A percentile compares a stretch with the other conserved stretches of the same genome.
These are phyloP conservation scores for Ptychobarbus kaznakovi DNA, from an alignment of 2,797 vertebrate species.

Conservation along the genomic window DNA sequence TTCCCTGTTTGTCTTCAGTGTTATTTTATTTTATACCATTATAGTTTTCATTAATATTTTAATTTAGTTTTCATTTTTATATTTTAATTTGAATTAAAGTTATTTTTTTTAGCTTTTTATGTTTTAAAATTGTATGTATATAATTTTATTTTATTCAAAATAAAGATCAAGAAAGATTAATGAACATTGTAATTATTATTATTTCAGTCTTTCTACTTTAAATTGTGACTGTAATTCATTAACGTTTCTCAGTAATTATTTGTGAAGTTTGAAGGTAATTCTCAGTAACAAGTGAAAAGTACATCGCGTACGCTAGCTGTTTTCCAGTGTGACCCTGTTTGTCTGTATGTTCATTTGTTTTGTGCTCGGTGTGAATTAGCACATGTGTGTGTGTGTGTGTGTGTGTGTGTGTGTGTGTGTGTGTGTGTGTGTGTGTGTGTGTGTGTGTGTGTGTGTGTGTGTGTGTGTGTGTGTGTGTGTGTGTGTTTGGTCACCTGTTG, in stretches of 20 bases:
- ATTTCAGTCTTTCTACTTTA: not conserved
- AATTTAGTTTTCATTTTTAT: not conserved
- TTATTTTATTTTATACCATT: not conserved
- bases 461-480: not conserved
- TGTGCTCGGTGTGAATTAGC: conserved; percentile 1
- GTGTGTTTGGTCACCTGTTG: not conserved
- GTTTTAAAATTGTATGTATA: too few relatives aligned
- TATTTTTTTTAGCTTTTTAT: not conserved
- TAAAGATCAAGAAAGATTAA: not conserved
- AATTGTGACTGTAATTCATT: not conserved
- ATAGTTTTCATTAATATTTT: not conserved
- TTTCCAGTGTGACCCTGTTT: not conserved
- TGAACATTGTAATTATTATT: not conserved
- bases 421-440: not conserved
- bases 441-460: not conserved
- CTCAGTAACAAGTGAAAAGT: not conserved
- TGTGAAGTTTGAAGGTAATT: not conserved
- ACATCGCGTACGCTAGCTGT: not conserved
- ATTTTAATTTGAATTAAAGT: not conserved
- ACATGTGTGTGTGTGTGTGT: not conserved
- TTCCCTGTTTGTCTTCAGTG: not conserved
- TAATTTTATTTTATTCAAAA: too few relatives aligned
- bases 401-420: not conserved
- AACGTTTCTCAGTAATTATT: not conserved
- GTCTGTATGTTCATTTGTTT: not conserved